phyloP scores from a whole-genome alignment of 1,140 invertebrate species.

The Lysiphlebus fabarum region DNA sequence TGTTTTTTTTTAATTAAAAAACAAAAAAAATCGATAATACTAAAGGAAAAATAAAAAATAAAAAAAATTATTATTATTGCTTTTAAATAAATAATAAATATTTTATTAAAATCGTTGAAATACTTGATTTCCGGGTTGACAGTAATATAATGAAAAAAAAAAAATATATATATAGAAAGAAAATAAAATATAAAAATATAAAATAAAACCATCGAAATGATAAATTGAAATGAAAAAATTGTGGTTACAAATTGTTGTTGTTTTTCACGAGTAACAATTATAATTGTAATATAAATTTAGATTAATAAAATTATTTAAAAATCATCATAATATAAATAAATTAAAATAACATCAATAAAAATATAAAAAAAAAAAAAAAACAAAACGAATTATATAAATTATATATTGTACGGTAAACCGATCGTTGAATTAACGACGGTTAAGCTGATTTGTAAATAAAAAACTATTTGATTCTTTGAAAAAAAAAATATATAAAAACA shows the following conservation, averaged over 20 bases:
- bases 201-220: neutral
- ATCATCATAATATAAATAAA: slow-evolving; percentile 30
- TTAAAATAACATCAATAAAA: slow-evolving; percentile 38
- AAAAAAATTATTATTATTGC: neutral
- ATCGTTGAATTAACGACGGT: slow-evolving; percentile 51
- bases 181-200: too few species aligned
- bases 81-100: neutral
- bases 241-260: too few species aligned
- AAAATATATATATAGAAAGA: neutral
- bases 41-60: slow-evolving; percentile 1
- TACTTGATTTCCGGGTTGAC: slow-evolving; percentile 12
- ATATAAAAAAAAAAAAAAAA: slow-evolving; percentile 13
- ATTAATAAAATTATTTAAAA: slow-evolving; percentile 28
- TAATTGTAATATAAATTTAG: neutral
- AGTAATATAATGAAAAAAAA: slow-evolving; percentile 3
- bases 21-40: neutral
- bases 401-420: slow-evolving; percentile 49
- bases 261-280: too few species aligned
- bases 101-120: slow-evolving; percentile 16
- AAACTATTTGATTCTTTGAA: slow-evolving; percentile 54
- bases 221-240: neutral
- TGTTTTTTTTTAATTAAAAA: neutral
- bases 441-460: slow-evolving; percentile 57
- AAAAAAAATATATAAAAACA: slow-evolving; percentile 12
- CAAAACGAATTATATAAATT: slow-evolving; percentile 29